Conservation (phyloP, 2,888 invertebrate genomes). For the Tachystola acroxantha region DNA sequence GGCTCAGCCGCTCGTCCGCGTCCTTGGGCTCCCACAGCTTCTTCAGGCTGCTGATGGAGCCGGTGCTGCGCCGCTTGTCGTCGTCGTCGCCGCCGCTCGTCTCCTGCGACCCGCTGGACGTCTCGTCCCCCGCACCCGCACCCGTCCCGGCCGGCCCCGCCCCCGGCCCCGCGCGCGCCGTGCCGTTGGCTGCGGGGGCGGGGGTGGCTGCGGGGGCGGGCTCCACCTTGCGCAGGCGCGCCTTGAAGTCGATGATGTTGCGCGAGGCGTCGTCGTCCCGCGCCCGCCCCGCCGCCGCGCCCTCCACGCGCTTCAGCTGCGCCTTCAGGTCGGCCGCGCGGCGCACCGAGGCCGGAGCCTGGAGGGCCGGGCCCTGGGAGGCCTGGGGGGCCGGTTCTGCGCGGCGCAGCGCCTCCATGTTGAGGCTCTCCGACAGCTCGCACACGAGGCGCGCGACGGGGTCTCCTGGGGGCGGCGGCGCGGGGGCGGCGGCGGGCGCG, state of each 20-base stretch:
- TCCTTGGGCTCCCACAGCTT: slow-evolving; percentile 94
- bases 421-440: slow-evolving; percentile 91
- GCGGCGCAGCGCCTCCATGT: slow-evolving; percentile 75
- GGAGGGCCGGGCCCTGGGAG: slow-evolving; percentile 43
- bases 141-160: not conserved
- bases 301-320: slow-evolving; percentile 87
- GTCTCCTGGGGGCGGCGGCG: slow-evolving; percentile 72
- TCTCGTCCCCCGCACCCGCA: slow-evolving; percentile 62
- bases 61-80: slow-evolving; percentile 93
- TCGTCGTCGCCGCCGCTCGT: slow-evolving; percentile 80
- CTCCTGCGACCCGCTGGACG: slow-evolving; percentile 46
- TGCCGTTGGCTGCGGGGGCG: slow-evolving; percentile 48
- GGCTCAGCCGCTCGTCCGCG: slow-evolving; percentile 80
- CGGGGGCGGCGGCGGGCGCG: slow-evolving; percentile 36
- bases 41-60: slow-evolving; percentile 94
- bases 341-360: slow-evolving; percentile 62
- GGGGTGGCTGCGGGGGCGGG: not conserved
- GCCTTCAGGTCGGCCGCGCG: slow-evolving; percentile 80
- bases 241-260: slow-evolving; percentile 90
- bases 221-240: slow-evolving; percentile 89
- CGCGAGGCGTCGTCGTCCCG: too few relatives aligned
- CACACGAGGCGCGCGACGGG: slow-evolving; percentile 89
- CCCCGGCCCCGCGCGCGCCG: slow-evolving; percentile 8
- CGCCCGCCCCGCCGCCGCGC: too few relatives aligned
- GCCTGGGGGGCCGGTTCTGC: slow-evolving; percentile 37